Percentiles rank a stretch among this genome's conserved stretches.
Evolutionary conservation across 2,888 invertebrate species (phyloP).

Genomic region (Ypsolopha scabrella): DNA sequence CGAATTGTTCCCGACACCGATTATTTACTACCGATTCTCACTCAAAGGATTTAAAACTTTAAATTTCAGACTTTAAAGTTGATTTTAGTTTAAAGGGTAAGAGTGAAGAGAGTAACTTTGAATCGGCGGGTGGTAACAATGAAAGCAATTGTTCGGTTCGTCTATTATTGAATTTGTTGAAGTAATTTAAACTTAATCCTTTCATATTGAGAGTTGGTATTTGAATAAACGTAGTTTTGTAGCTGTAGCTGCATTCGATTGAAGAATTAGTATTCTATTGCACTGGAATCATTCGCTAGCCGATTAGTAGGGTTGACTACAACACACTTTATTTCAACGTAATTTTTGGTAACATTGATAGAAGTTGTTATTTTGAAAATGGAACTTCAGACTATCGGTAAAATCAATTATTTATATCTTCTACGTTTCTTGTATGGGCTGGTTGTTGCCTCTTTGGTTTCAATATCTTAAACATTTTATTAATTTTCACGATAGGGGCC

Average conservation of each 20-base stretch:
- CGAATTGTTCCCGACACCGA: conserved; percentile 56
- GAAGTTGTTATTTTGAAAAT: no score
- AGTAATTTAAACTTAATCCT: conserved; percentile 23
- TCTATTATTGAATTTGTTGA: conserved; percentile 29
- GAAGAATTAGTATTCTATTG: conserved; percentile 55
- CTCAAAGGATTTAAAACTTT: conserved; percentile 13
- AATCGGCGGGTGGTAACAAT: conserved; percentile 64
- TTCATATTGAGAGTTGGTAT: conserved; percentile 16
- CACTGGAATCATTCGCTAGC: conserved; percentile 39
- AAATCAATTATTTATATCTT: no score
- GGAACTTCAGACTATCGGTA: no score
- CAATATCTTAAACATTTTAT: no score
- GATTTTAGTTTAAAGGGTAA: conserved; percentile 5
- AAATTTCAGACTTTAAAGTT: conserved; percentile 8
- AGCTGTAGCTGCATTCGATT: conserved; percentile 33
- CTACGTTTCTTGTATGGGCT: no score
- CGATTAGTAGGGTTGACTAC: conserved; percentile 28
- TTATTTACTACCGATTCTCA: conserved; percentile 24
- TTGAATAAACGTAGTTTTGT: conserved; percentile 8
- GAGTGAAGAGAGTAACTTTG: conserved; percentile 33
- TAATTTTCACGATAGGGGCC: no score
- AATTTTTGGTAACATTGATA: no score
- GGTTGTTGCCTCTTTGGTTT: no score
- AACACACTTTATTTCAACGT: no score
- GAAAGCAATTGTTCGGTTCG: conserved; percentile 48